Percentiles rank a stretch among this genome's conserved stretches.
These are phyloP conservation scores for Haemorhous mexicanus DNA, from an alignment of 2,113 vertebrate genomes.

Conservation along the genomic window DNA sequence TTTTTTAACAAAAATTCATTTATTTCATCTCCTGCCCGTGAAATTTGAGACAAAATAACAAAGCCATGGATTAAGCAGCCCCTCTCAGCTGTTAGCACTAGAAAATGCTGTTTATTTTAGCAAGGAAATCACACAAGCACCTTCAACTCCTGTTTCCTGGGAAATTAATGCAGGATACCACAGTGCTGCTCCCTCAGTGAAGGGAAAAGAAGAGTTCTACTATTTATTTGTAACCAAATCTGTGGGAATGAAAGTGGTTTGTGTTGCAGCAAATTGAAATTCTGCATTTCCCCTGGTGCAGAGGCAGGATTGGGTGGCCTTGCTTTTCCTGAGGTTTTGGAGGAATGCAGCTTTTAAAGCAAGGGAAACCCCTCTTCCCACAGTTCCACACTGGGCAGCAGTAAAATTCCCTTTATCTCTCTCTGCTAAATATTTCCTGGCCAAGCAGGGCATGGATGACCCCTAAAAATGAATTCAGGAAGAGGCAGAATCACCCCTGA, in stretches of 20 bases:
- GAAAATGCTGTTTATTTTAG: neutral
- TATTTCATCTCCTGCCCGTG: neutral
- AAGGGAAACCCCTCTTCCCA: neutral
- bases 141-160: neutral
- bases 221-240: neutral
- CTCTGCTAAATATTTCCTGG: neutral
- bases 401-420: neutral
- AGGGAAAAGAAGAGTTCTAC: neutral
- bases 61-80: neutral
- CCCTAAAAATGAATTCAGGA: neutral
- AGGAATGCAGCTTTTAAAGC: neutral
- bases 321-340: neutral
- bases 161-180: neutral
- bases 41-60: neutral
- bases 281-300: neutral
- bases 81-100: neutral
- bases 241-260: neutral
- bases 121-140: neutral
- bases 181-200: neutral
- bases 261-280: neutral
- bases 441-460: rapidly evolving
- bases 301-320: neutral
- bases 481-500: neutral
- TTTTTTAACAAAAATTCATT: slow-evolving; percentile 27
- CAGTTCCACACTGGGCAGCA: neutral